Evolutionary conservation across 35 echinoderm and acorn worm species (phyloP).

Genomic region (Chiridota heheva): DNA sequence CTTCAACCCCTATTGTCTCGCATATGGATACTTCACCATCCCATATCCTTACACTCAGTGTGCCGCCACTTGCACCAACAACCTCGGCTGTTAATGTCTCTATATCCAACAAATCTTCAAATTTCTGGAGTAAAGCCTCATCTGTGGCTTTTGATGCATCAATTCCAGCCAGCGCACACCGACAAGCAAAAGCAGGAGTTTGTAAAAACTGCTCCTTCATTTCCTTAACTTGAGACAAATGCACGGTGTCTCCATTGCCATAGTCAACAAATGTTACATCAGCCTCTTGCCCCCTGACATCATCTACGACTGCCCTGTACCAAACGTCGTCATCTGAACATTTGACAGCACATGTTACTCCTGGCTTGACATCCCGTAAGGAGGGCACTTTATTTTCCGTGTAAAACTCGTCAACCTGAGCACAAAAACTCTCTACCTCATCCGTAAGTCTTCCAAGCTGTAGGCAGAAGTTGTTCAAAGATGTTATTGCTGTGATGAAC

Average conservation of each 20-base stretch:
- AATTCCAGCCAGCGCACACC: slow-evolving; percentile 26
- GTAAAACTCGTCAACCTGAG: slow-evolving; percentile 40
- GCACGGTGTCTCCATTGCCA: slow-evolving; percentile 64
- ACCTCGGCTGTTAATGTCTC: slow-evolving; percentile 22
- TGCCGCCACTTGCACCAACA: background rate
- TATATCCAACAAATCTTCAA: slow-evolving; percentile 43
- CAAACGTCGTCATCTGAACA: slow-evolving; percentile 88
- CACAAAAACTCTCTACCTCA: background rate
- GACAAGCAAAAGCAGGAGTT: slow-evolving; percentile 7
- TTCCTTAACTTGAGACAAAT: slow-evolving; percentile 38
- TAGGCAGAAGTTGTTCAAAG: slow-evolving; percentile 25
- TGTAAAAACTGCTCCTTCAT: slow-evolving; percentile 16
- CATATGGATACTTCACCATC: slow-evolving; percentile 3
- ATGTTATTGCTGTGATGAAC: slow-evolving; percentile 30
- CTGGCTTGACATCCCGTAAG: slow-evolving; percentile 26
- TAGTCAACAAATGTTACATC: slow-evolving; percentile 70
- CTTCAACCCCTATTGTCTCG: background rate
- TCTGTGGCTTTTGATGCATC: background rate
- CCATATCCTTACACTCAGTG: background rate
- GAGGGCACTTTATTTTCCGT: slow-evolving; percentile 15
- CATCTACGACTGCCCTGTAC: slow-evolving; percentile 75
- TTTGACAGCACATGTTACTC: slow-evolving; percentile 73
- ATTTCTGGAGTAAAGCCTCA: slow-evolving; percentile 11
- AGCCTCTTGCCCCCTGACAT: background rate
- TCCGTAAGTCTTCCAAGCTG: slow-evolving; percentile 28